phyloP scores from a whole-genome alignment of 64 coral and sea anemone species.

The Actinia equina region DNA sequence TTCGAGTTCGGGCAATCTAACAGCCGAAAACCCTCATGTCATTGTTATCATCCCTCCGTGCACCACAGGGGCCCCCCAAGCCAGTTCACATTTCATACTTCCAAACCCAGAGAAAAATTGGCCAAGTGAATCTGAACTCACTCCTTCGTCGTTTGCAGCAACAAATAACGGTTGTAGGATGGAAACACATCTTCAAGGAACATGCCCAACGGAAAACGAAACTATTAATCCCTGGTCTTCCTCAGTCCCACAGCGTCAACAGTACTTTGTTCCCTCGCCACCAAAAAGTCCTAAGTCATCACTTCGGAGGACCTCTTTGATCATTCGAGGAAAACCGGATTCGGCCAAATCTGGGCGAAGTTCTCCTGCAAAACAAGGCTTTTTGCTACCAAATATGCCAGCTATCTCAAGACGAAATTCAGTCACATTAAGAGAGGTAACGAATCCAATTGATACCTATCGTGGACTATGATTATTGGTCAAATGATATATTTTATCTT shows the following conservation, averaged over 20 bases:
- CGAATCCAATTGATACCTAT: neutral
- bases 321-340: neutral
- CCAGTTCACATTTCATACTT: neutral
- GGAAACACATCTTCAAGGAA: neutral
- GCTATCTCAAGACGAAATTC: neutral
- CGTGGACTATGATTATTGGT: too few relatives aligned
- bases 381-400: neutral
- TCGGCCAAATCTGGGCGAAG: neutral
- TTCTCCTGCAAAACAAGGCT: neutral
- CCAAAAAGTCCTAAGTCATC: neutral
- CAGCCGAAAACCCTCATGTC: neutral
- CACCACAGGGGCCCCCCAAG: neutral
- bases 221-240: neutral
- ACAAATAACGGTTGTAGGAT: neutral
- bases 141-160: neutral
- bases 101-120: neutral
- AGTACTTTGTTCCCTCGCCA: neutral
- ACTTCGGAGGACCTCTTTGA: neutral
- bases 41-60: neutral
- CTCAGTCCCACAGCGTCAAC: neutral
- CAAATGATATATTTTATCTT: too few relatives aligned
- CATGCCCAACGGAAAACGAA: neutral
- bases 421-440: neutral
- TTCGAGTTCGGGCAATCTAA: neutral
- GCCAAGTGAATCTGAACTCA: neutral